Percentiles rank a stretch among this genome's conserved stretches.
Evolutionary conservation across 2,888 invertebrate species (phyloP).

Genomic region (Galeruca laticollis): DNA sequence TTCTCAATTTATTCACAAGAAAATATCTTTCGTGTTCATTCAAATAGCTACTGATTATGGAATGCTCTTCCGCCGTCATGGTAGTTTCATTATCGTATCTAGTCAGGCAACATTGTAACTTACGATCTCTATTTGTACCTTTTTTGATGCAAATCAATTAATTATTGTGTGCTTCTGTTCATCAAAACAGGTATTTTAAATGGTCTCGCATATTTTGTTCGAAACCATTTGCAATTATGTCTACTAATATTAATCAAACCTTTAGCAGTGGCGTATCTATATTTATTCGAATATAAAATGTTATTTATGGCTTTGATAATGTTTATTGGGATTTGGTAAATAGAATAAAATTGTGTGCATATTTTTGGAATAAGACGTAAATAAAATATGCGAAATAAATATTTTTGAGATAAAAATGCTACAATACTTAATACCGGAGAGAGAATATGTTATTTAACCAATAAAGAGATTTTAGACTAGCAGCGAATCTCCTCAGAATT

Average conservation of each 20-base stretch:
- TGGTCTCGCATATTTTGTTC: conserved; percentile 47
- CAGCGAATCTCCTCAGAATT: too few species aligned
- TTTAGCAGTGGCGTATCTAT: conserved; percentile 42
- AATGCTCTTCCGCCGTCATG: conserved; percentile 30
- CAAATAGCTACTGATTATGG: conserved; percentile 11
- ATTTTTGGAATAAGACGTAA: too few species aligned
- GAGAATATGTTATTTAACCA: too few species aligned
- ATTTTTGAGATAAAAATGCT: too few species aligned
- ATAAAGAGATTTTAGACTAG: too few species aligned
- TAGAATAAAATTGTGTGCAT: too few species aligned
- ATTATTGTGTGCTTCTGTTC: conserved; percentile 46
- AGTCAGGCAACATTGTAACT: conserved; percentile 32
- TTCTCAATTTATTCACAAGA: conserved; percentile 18
- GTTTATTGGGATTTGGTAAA: too few species aligned
- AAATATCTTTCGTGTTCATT: conserved; percentile 13
- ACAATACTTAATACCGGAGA: too few species aligned
- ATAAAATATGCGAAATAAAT: too few species aligned
- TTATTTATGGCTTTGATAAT: neutral
- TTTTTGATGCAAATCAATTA: conserved; percentile 46
- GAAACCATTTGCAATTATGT: conserved; percentile 48
- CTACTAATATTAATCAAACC: conserved; percentile 48
- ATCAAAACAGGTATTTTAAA: conserved; percentile 46
- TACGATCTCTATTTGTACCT: conserved; percentile 39
- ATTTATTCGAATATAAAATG: neutral
- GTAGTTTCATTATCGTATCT: conserved; percentile 35